These are phyloP conservation scores for Hexactinellida sp. DNA, from an alignment of 37 sponge, comb jelly and placozoan species.

Conservation along the genomic window DNA sequence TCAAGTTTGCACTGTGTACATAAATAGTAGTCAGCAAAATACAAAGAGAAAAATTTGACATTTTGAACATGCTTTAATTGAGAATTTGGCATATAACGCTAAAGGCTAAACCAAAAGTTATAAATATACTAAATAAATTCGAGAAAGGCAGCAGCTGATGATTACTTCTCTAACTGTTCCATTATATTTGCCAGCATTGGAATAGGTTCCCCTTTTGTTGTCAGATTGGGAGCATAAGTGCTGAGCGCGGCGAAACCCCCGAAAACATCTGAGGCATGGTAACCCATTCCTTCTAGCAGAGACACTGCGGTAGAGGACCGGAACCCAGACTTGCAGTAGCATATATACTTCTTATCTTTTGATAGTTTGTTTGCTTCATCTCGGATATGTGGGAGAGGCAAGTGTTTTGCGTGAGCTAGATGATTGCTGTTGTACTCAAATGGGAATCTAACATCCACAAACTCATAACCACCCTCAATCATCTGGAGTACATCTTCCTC, in stretches of 20 bases:
- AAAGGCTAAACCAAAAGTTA: too few relatives aligned
- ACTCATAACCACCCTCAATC: constrained; percentile 22
- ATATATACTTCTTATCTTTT: constrained; percentile 30
- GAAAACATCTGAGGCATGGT: constrained; percentile 31
- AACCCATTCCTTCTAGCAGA: constrained; percentile 37
- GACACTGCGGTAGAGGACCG: constrained; percentile 59
- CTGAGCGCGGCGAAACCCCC: constrained; percentile 66
- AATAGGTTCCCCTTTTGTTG: constrained; percentile 34
- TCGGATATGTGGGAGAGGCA: constrained; percentile 31
- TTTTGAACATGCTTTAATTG: too few relatives aligned
- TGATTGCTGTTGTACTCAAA: constrained; percentile 35
- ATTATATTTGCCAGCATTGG: background rate
- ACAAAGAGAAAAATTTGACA: too few relatives aligned
- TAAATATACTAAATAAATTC: too few relatives aligned
- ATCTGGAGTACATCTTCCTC: background rate
- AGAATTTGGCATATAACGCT: too few relatives aligned
- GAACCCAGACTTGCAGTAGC: constrained; percentile 60
- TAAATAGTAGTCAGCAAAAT: too few relatives aligned
- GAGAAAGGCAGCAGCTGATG: too few relatives aligned
- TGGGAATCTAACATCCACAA: constrained; percentile 48
- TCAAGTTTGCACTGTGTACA: too few relatives aligned
- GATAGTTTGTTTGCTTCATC: background rate
- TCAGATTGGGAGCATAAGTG: constrained; percentile 31
- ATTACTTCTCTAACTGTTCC: background rate
- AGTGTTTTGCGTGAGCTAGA: constrained; percentile 31